A percentile compares a stretch with the other conserved stretches of the same genome.
Conservation (phyloP, 2,888 invertebrate genomes). For the Lasioglossum calceatum region DNA sequence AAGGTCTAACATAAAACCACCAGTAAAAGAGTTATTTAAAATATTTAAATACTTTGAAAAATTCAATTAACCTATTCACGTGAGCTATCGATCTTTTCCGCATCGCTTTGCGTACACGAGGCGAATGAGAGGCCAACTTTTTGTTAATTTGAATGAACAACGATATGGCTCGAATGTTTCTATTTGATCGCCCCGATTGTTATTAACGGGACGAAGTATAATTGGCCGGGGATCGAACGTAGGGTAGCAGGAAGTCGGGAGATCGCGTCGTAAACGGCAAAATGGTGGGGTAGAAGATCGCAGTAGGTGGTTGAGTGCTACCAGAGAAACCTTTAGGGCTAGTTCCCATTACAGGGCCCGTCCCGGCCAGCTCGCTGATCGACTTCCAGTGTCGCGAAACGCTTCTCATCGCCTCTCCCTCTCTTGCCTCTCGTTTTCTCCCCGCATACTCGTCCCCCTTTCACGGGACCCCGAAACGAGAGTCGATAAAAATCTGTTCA, state of each 20-base stretch:
- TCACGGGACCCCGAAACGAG: background rate
- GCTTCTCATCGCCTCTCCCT: constrained; percentile 1
- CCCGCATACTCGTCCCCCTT: background rate
- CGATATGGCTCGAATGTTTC: background rate
- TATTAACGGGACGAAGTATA: background rate
- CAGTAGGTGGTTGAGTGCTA: constrained; percentile 76
- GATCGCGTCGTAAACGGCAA: constrained; percentile 17
- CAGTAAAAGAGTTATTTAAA: background rate
- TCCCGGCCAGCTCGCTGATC: constrained; percentile 35
- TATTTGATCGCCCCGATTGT: background rate
- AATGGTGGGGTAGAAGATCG: constrained; percentile 42
- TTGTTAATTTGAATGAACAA: background rate
- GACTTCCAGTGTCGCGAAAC: constrained; percentile 52
- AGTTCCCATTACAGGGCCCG: constrained; percentile 47
- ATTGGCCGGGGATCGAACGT: background rate
- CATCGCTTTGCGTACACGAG: background rate
- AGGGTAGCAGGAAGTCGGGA: constrained; percentile 23
- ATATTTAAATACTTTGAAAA: too few relatives aligned
- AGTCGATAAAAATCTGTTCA: constrained; percentile 32
- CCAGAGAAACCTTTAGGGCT: constrained; percentile 73
- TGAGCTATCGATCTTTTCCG: background rate
- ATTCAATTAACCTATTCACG: background rate
- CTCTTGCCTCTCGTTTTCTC: background rate
- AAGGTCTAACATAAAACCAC: background rate
- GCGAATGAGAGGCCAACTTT: too few relatives aligned